phyloP scores from a whole-genome alignment of 2,888 invertebrate genomes.

The Rugalucina vietnamica region DNA sequence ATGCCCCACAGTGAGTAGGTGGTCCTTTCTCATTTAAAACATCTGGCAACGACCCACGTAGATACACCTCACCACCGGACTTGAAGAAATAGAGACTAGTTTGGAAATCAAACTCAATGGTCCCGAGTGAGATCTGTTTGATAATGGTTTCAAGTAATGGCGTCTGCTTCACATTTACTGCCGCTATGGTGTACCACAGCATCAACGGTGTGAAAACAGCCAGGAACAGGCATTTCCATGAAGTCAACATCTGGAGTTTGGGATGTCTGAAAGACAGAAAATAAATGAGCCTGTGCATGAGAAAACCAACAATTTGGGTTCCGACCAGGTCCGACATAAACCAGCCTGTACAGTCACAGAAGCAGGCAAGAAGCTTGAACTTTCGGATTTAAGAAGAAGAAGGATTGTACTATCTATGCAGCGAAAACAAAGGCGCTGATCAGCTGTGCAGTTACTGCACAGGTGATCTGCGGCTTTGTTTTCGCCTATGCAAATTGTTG shows the following conservation, averaged over 20 bases:
- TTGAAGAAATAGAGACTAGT: slow-evolving; percentile 64
- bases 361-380: too few relatives aligned
- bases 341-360: too few relatives aligned
- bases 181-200: slow-evolving; percentile 49
- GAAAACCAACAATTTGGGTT: too few relatives aligned
- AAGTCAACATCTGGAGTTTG: slow-evolving; percentile 55
- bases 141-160: slow-evolving; percentile 60
- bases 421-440: too few relatives aligned
- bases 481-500: too few relatives aligned
- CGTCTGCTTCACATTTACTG: slow-evolving; percentile 51
- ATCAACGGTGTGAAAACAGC: slow-evolving; percentile 43
- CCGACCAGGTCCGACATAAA: too few relatives aligned
- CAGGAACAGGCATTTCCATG: slow-evolving; percentile 53
- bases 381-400: too few relatives aligned
- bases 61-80: slow-evolving; percentile 35
- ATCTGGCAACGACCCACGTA: slow-evolving; percentile 59
- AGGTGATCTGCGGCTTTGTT: too few relatives aligned
- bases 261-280: slow-evolving; percentile 57
- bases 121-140: slow-evolving; percentile 53
- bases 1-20: slow-evolving; percentile 49
- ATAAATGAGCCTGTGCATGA: too few relatives aligned
- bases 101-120: slow-evolving; percentile 68
- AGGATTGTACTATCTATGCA: too few relatives aligned
- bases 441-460: too few relatives aligned
- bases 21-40: slow-evolving; percentile 37